These are phyloP conservation scores for Drosophila oshimai DNA, from an alignment of 1,140 invertebrate species.

Conservation along the genomic window DNA sequence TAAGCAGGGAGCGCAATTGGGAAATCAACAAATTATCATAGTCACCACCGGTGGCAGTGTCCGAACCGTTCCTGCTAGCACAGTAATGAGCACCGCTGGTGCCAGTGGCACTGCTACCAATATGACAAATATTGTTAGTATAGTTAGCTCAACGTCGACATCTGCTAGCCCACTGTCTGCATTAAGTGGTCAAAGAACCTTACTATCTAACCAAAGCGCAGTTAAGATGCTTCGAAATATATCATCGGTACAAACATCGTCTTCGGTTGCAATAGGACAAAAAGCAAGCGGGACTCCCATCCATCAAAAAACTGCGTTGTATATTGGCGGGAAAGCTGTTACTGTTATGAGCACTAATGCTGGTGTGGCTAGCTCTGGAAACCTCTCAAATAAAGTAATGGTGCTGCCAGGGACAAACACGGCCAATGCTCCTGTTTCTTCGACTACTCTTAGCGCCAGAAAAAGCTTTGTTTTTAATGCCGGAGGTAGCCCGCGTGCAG, in stretches of 20 bases:
- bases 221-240: conserved; percentile 87
- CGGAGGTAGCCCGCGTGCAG: conserved; percentile 36
- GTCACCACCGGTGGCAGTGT: conserved; percentile 87
- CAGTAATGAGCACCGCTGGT: conserved; percentile 85
- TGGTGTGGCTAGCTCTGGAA: conserved; percentile 24
- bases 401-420: conserved; percentile 68
- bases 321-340: conserved; percentile 87
- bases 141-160: conserved; percentile 64
- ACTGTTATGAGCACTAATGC: conserved; percentile 85
- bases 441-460: conserved; percentile 41
- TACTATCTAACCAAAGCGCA: conserved; percentile 83
- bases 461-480: conserved; percentile 76
- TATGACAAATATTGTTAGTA: conserved; percentile 71
- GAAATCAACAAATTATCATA: conserved; percentile 87
- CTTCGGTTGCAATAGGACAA: conserved; percentile 16
- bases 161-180: conserved; percentile 42
- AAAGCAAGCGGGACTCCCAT: conserved; percentile 25
- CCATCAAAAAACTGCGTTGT: conserved; percentile 85
- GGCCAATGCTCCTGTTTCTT: not conserved
- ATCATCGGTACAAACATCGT: conserved; percentile 54
- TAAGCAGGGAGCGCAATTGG: conserved; percentile 83
- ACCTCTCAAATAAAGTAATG: conserved; percentile 60
- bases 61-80: conserved; percentile 82
- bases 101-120: conserved; percentile 83
- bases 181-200: conserved; percentile 78